Evolutionary conservation across 2,888 invertebrate genomes (phyloP), one percentile per base, ranked within the genome.

Genomic region (Xestobium rufovillosum): DNA sequence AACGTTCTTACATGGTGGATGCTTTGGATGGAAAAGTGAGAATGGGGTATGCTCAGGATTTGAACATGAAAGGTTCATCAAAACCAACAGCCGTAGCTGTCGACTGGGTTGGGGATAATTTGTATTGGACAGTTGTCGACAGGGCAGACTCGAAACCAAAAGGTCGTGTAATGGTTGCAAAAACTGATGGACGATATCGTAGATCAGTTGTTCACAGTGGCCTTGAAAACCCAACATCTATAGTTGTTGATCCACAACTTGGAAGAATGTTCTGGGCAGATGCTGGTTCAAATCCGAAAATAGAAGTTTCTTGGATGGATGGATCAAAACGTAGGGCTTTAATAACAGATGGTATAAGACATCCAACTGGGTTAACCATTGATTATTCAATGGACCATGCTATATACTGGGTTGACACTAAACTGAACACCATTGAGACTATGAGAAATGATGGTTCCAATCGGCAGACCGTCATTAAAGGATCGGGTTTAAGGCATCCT

Each of bases 271-370:
- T 86, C 66, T 98, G 96, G 94, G 78, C 92, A 0, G 95, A 97
- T 62, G 83, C 87, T 1, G 92, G 95, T 3, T 80, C 82, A 0
- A 80, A 80, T 2, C 89, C 92, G 0, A 96, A 94, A 65, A 92
- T 98, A 43, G 96, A 96, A 62, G 78, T 83, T 3, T 78, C 92
- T 2, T 96, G 95, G 91, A 90, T 97, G 92, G 96, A 95, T 57
- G 97, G 97, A 0, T 85, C 83, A 0, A 85, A 89, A 59, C 75
- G 94, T 2, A 72, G 82, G 35, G 78, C 84, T 0, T 63, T 98
- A 2, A 81, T 94, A 4, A 79, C 82, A 0, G 88, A 88, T 41
- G 76, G 77, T 33, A 76, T 97, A 14, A 74, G 88, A 14, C 84
- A 86, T 55, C 97, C 97, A 0, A 78, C 89, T 0, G 92, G 94